Evolutionary conservation across 2,797 vertebrate species (phyloP).

Genomic region (Onychomys torridus): DNA sequence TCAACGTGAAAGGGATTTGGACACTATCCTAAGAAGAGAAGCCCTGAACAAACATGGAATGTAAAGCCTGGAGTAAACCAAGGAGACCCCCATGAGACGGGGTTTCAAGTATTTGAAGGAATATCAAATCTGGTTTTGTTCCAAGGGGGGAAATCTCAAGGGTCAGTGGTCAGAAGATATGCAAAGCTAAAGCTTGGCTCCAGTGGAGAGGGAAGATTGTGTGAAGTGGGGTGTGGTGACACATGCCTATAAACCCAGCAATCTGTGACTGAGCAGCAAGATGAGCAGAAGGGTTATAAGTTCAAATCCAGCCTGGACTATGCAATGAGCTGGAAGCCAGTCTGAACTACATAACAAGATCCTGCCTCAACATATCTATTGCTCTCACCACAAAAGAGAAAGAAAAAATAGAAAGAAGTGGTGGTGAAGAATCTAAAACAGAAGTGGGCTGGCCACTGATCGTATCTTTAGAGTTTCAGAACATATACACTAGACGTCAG

Average conservation of each 20-base stretch:
- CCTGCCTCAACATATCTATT: background rate
- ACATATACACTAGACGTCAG: background rate
- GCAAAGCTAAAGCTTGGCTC: conserved; percentile 17
- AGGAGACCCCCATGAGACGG: conserved; percentile 26
- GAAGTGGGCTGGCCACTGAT: background rate
- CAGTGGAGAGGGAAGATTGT: background rate
- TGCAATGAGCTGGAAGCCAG: background rate
- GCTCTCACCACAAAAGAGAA: background rate
- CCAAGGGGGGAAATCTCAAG: background rate
- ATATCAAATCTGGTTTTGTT: conserved; percentile 63
- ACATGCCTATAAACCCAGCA: background rate
- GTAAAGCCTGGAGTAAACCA: conserved; percentile 54
- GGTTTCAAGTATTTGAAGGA: conserved; percentile 61
- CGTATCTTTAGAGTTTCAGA: background rate
- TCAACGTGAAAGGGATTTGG: conserved; percentile 52
- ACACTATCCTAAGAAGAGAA: conserved; percentile 58
- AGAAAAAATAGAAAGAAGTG: background rate
- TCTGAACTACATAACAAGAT: background rate
- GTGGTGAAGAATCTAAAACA: background rate
- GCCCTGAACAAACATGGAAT: conserved; percentile 58
- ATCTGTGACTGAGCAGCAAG: background rate
- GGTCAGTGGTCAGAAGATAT: conserved; percentile 39
- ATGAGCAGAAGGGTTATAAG: background rate
- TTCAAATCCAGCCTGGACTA: background rate
- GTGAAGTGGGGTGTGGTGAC: background rate